Evolutionary conservation across 2,113 vertebrate species (phyloP), one percentile per base, ranked within the genome.

Genomic region (Erythrocercus mccallii): DNA sequence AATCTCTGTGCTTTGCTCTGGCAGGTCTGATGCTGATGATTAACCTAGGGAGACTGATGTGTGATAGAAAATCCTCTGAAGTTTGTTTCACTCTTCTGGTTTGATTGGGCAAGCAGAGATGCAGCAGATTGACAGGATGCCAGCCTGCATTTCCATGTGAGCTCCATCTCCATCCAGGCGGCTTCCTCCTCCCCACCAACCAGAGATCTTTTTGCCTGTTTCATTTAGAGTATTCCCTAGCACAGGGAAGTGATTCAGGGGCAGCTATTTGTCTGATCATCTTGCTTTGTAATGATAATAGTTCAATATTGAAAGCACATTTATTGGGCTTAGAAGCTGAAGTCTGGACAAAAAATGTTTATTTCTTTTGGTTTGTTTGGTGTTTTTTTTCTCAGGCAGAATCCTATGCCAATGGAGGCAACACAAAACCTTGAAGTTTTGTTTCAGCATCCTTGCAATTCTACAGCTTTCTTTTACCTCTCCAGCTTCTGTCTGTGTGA

Each of bases 201-300:
- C 17, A 25, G 9, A 25, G 12, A 30, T 8, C 4, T 27, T 93
- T 48, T 44, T 61, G 33, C 19, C 24, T 5, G 0, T 24, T 78
- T 40, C 20, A 50, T 1, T 71, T 54, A 10, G 9, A 37, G n/a
- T 5, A 12, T 64, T 31, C 77, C 38, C n/a, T 2, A 45, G 11
- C 4, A 0, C 23, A 54, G 35, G 28, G 40, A 73, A 51, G 25
- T 0, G 1, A 6, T 45, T 40, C 30, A 35, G 31, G 31, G 35
- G 16, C 21, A 78, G 27, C 13, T n/a, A 20, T 22, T 37, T 54
- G 5, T 31, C 51, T 57, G 13, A 28, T 53, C n/a, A 37, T 8
- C 4, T 40, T 66, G n/a, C 14, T 90, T 19, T 77, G 12, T 16
- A 73, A 45, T 22, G 45, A 42, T 30, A 18, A 0, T 7, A 18